Base-by-base conservation (phyloP, 2,797 vertebrate species). In the Caiman crocodilus region DNA sequence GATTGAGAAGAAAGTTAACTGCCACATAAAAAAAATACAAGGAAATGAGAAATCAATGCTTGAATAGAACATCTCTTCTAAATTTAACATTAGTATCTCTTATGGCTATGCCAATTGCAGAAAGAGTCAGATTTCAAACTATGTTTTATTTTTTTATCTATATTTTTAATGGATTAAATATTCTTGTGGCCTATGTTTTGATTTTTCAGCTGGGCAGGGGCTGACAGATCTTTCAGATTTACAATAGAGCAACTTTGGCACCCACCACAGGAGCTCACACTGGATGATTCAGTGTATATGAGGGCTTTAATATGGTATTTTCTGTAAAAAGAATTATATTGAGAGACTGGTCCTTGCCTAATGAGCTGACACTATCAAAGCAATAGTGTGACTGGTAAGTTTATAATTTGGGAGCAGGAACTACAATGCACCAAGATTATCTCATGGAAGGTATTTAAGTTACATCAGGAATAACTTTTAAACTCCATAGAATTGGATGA, bases 361-460 rank as follows among this genome's bases (percentile, higher is more conserved):
- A 50, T 42, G 23, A 73, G 14, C 18, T 50, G 35, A 73, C 50
- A 50, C 23, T 25, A 7, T 50, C 9, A 50, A 50, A 95, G 93
- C 95, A 79, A 85, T 71, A 90, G 20, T 89, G 85, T 94, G 96
- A 94, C 84, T 88, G 82, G 61, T 90, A 94, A 88, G 59, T 59
- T 92, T 88, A 90, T 91, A 79, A 96, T 85, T 85, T 94, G 85
- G 57, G 32, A 89, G n/a, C 65, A 71, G 23, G 71, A 94, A 92
- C 88, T 92, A 93, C 14, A 25, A 42, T 73, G 25, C 67, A 42
- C 32, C 67, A 71, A 21, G 25, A 8, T 25, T 7, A 32, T 25
- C 20, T 71, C 13, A 71, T 25, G 35, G 35, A 71, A 14, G 14
- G 23, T 73, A 25, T 16, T 13, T 16, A 26, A 61, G 10, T 61